phyloP scores from a whole-genome alignment of 2,113 vertebrate species.

The Charina bottae region DNA sequence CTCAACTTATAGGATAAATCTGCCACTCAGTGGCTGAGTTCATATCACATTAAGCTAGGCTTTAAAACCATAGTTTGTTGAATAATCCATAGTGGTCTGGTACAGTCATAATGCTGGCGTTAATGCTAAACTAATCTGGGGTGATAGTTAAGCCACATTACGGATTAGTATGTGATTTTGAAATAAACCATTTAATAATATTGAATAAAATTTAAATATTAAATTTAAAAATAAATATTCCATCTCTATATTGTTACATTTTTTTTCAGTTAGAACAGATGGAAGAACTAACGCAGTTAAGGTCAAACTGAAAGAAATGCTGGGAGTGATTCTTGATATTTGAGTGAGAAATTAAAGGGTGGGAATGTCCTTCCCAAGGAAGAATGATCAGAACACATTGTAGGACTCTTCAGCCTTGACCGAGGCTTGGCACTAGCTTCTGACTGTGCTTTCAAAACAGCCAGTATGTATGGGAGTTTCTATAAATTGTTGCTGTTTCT shows the following conservation, averaged over 20 bases:
- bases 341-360: neutral
- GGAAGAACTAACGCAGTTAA: neutral
- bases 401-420: constrained; percentile 12
- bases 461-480: neutral
- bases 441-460: constrained; percentile 29
- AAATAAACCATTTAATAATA: neutral
- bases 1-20: neutral
- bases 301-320: neutral
- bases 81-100: neutral
- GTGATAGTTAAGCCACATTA: neutral
- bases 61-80: neutral
- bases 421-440: neutral
- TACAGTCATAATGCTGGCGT: neutral
- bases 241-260: neutral
- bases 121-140: neutral
- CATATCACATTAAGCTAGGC: too few species aligned
- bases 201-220: neutral
- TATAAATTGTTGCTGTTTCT: constrained; percentile 22
- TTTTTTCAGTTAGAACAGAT: neutral
- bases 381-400: neutral
- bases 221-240: neutral
- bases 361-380: neutral
- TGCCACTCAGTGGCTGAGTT: neutral
- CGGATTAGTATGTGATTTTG: neutral
- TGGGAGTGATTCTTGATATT: neutral